Conservation (phyloP, 2,888 invertebrate species). For the Pterostichus madidus region DNA sequence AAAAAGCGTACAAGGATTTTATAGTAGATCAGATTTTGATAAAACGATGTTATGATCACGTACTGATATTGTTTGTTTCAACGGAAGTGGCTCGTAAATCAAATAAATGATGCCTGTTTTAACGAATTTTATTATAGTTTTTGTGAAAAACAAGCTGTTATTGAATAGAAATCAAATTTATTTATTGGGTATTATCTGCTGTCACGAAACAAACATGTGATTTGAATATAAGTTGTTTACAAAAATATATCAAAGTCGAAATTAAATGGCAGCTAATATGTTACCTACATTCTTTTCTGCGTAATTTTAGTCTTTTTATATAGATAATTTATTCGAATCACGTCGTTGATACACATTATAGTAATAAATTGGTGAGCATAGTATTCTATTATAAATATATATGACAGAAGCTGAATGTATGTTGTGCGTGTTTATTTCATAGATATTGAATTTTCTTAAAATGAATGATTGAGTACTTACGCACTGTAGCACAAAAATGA, state of each 20-base stretch:
- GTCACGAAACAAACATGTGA: background rate
- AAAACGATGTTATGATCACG: background rate
- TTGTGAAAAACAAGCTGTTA: background rate
- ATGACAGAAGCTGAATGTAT: background rate
- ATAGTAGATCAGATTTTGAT: background rate
- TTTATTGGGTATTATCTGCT: background rate
- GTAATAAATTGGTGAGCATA: constrained; percentile 1
- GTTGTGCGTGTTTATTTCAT: background rate
- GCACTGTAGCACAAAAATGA: no score
- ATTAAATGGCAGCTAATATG: background rate
- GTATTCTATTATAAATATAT: constrained; percentile 1
- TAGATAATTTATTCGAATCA: constrained; percentile 5
- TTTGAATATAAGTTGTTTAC: constrained; percentile 1
- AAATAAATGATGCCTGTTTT: background rate
- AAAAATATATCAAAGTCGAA: constrained; percentile 3
- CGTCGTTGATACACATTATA: constrained; percentile 1
- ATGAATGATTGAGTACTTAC: no score
- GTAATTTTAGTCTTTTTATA: background rate
- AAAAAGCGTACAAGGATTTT: no score
- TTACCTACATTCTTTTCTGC: background rate
- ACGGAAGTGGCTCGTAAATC: background rate
- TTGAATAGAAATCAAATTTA: constrained; percentile 8
- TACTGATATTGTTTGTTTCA: constrained; percentile 8
- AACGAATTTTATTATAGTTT: constrained; percentile 14
- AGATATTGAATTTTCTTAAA: no score